phyloP scores from a whole-genome alignment of 2,888 invertebrate species.

The Empis stercorea region DNA sequence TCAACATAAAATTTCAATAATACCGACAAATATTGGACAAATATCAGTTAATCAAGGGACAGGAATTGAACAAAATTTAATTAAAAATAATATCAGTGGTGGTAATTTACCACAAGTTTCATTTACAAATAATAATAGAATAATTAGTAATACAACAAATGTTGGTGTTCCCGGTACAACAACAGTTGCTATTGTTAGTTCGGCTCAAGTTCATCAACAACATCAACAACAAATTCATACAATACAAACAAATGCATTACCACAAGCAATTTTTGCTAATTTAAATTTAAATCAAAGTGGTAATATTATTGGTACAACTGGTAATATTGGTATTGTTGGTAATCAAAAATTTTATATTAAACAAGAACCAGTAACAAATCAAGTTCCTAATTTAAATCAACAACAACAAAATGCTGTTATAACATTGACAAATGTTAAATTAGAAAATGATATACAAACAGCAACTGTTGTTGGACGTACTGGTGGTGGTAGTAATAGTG shows the following conservation, averaged over 20 bases:
- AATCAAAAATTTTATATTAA: conserved; percentile 27
- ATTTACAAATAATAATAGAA: conserved; percentile 2
- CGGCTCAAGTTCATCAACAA: conserved; percentile 11
- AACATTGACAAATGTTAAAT: conserved; percentile 28
- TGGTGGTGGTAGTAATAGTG: not conserved
- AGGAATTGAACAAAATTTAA: not conserved
- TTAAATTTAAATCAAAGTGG: not conserved
- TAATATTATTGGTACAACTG: not conserved
- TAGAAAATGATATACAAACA: conserved; percentile 22
- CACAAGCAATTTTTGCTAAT: not conserved
- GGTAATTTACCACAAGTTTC: conserved; percentile 3
- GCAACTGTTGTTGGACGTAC: too few relatives aligned
- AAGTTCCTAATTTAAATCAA: conserved; percentile 22
- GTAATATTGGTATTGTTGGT: conserved; percentile 9
- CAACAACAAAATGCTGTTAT: conserved; percentile 22
- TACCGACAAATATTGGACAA: not conserved
- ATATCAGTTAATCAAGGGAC: not conserved
- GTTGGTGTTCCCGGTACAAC: conserved; percentile 9
- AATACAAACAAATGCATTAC: not conserved
- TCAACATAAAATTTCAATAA: conserved; percentile 1
- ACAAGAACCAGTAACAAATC: conserved; percentile 20
- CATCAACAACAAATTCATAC: not conserved
- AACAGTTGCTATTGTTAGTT: not conserved
- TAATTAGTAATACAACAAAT: conserved; percentile 5
- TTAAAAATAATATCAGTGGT: conserved; percentile 4